Evolutionary conservation across 2,888 invertebrate genomes (phyloP), one percentile per base, ranked within the genome.

Genomic region (Acleris emargana): DNA sequence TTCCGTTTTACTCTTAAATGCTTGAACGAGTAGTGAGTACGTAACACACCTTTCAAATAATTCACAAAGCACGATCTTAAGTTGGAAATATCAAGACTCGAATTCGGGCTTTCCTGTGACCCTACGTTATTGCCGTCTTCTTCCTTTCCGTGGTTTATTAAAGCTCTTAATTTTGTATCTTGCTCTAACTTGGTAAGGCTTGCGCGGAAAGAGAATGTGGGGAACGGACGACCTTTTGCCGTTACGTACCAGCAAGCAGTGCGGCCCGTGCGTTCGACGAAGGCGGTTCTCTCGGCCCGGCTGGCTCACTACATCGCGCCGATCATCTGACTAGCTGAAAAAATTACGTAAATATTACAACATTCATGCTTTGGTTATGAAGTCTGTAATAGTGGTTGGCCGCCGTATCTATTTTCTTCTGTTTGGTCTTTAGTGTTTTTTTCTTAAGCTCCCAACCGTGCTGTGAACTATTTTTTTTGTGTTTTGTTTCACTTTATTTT

Each of bases 201-300:
- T 91, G 92, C 92, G 91, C 90, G 92, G 89, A 91, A 91, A 91
- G 92, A 92, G 92, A 92, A 91, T 91, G 92, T 91, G 90, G 87
- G 86, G 91, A 90, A 90, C 88, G 90, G 89, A 91, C 91, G 92
- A 91, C 92, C 92, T 91, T 91, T 92, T 87, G 91, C 84, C 84
- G 87, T 88, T 91, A 88, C 83, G 87, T 91, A 88, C 83, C 87
- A 85, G 85, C 88, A 84, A 83, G 88, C 92, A 92, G 92, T 92
- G 91, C 92, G 91, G 90, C 85, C 89, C 87, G 91, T 82, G 84
- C 91, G 83, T 87, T 87, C 86, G 82, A 82, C 80, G 87, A 83
- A 88, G 86, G 80, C 73, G 82, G 90, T 88, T 79, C 67, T 66
- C 68, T 70, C 64, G 61, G 68, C 68, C 50, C 42, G 50, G 38